Evolutionary conservation across 2,797 vertebrate genomes (phyloP), one percentile per base, ranked within the genome.

Genomic region (Silurus lanzhouensis): DNA sequence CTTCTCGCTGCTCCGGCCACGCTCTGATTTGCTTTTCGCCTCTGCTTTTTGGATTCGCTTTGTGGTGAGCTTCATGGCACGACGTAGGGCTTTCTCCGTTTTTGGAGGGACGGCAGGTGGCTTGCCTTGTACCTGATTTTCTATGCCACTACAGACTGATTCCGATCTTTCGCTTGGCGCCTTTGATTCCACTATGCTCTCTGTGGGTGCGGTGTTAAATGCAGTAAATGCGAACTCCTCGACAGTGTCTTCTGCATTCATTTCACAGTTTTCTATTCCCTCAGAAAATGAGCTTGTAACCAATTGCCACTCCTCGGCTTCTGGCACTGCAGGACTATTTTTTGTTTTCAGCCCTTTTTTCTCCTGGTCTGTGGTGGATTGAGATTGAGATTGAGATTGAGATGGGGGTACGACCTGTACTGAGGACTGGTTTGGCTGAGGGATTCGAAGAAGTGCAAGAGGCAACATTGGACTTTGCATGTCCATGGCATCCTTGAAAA

Each of bases 71-170:
- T 97, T 99, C 89, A 98, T 96, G 0, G 98, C 98, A 76, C 96
- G 95, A 5, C 97, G 94, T 84, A 99, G 93, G 15, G 97, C 97
- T 90, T 97, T 98, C 90, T 99, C 97, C 0, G 97, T 97, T 94
- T 99, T 99, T 0, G 97, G 98, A 17, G 97, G 95, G 44, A 99
- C 97, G 0, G 94, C 94, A 0, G 98, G 98, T 6, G 98, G 98
- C 83, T 97, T 99, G 83, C 93, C 91, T 0, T 93, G 89, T 0
- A 94, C 86, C 89, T 94, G 93, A 80, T 84, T 92, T 31, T 95
- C 94, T 6, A 87, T 92, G 7, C 90, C 92, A 22, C 93, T 95
- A 88, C 91, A 95, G 71, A 88, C 91, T 1, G 95, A 96, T 6
- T 90, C 93, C 0, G 94, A 93, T 79, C 89, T 86, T 78, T 95